phyloP scores from a whole-genome alignment of 2,113 vertebrate species.

The Willisornis vidua region DNA sequence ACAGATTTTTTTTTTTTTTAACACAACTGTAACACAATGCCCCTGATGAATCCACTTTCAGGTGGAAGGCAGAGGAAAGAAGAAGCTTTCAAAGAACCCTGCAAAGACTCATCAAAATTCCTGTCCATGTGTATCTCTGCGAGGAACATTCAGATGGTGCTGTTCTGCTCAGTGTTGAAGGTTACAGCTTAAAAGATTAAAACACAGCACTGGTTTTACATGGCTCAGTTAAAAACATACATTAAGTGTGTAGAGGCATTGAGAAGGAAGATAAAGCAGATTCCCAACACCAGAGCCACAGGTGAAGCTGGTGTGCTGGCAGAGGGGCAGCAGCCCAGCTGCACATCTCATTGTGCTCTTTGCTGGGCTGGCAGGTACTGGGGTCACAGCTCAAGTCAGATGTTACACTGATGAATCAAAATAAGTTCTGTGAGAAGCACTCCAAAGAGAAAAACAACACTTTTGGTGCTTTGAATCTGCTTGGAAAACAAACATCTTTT shows the following conservation, averaged over 20 bases:
- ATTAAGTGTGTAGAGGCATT: neutral
- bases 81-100: neutral
- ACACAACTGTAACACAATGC: neutral
- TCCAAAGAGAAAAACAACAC: neutral
- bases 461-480: neutral
- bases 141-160: neutral
- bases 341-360: neutral
- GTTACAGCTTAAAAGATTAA: neutral
- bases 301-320: too few relatives aligned
- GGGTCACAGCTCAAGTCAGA: neutral
- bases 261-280: neutral
- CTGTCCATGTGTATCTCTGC: too few relatives aligned
- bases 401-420: neutral
- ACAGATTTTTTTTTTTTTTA: neutral
- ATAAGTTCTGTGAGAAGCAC: neutral
- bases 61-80: neutral
- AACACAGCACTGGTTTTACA: neutral
- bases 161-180: neutral
- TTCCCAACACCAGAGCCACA: neutral
- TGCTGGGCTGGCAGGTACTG: neutral
- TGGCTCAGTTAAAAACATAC: neutral
- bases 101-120: neutral
- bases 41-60: neutral
- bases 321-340: neutral
- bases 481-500: neutral